Base-by-base conservation (phyloP, 2,113 vertebrate genomes). In the Motacilla alba region DNA sequence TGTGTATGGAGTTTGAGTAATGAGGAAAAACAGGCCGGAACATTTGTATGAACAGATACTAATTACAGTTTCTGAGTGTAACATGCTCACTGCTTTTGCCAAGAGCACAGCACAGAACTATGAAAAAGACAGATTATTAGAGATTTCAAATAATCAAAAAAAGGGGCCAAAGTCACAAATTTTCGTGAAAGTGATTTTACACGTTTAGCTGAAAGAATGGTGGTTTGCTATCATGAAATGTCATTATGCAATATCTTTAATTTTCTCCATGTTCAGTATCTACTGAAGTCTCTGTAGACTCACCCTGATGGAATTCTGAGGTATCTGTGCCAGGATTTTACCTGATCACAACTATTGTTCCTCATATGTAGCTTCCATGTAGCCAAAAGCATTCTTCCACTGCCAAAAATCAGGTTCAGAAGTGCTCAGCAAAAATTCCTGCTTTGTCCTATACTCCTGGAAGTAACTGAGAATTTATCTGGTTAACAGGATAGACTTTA, bases 31-130 rank as follows among this genome's bases (percentile, higher is more conserved):
- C 73, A 95, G 90, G 49, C 90, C 60, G 27, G 90, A 90, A 78
- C 92, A 93, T 92, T 96, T 81, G 87, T 94, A 90, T 53, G 92
- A 96, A 53, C 92, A 96, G 90, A 93, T 94, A 86, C 60, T 84
- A 90, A 92, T 95, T 90, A 92, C 2, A 8, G 44, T 68, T 87
- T 87, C 85, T 72, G 79, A 72, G 64, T 37, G 73, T 90, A 93
- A 78, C 72, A 37, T 8, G 31, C 52, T 77, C 68, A 18, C 22
- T 72, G 15, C 22, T 91, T 75, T 10, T 92, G 83, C 94, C 90
- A 93, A 78, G 56, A 72, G 16, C 70, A 62, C 52, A 75, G n/a
- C 39, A 66, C 22, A 35, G 41, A 87, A 49, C 53, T 47, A 44
- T 26, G 76, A 41, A 70, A 44, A 62, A 83, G 82, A 13, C 20